phyloP scores from a whole-genome alignment of 2,797 vertebrate genomes.

The Danio choprae region DNA sequence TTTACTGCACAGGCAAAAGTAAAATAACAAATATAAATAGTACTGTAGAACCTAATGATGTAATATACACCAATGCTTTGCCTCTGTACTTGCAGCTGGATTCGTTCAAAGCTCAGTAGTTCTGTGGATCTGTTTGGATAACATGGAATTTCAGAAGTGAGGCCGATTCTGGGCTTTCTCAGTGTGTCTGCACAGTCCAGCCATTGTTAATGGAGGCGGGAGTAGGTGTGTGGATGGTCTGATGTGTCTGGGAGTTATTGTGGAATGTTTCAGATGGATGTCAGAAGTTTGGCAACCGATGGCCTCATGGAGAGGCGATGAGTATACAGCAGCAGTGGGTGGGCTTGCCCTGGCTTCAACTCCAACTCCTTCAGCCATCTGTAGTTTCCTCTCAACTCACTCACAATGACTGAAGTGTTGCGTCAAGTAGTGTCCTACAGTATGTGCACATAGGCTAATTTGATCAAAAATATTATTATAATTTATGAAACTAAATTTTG shows the following conservation, averaged over 20 bases:
- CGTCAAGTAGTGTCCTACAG: neutral
- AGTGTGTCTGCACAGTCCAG: slow-evolving; percentile 27
- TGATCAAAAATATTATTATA: neutral
- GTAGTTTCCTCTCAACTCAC: slow-evolving; percentile 31
- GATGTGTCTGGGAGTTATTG: slow-evolving; percentile 45
- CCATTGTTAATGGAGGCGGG: slow-evolving; percentile 21
- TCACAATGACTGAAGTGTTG: neutral
- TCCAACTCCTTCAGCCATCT: slow-evolving; percentile 41
- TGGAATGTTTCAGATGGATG: slow-evolving; percentile 62
- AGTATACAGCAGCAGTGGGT: slow-evolving; percentile 56
- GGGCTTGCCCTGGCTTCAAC: slow-evolving; percentile 57
- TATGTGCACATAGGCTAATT: neutral
- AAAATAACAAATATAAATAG: neutral
- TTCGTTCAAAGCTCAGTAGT: neutral
- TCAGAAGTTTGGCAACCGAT: slow-evolving; percentile 53
- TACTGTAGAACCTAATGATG: neutral
- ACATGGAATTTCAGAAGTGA: neutral
- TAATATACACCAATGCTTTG: neutral
- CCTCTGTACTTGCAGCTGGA: neutral
- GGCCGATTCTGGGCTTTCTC: neutral
- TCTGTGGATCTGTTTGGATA: neutral
- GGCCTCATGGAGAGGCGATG: slow-evolving; percentile 39
- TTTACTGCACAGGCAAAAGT: neutral
- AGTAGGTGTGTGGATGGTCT: slow-evolving; percentile 30
- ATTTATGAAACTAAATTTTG: neutral